Evolutionary conservation across 2,888 invertebrate genomes (phyloP).

Genomic region (Hypomecis punctinalis): DNA sequence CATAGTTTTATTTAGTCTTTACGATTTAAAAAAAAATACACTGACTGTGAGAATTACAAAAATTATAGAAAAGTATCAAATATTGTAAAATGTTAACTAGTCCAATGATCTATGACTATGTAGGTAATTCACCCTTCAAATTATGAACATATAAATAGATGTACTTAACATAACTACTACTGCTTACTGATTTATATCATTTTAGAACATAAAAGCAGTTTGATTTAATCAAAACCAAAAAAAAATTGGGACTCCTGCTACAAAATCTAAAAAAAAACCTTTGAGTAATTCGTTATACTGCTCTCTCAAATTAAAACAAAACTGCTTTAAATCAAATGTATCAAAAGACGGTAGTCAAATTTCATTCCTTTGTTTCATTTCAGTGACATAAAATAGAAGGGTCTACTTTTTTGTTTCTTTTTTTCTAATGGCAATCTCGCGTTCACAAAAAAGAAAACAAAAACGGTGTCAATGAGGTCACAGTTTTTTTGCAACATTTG

Average conservation of each 20-base stretch:
- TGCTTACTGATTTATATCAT: constrained; percentile 25
- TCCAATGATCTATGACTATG: no score
- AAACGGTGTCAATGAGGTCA: constrained; percentile 44
- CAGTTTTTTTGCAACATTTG: constrained; percentile 67
- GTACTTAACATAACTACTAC: constrained; percentile 6
- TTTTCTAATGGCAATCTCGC: constrained; percentile 40
- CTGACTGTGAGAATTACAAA: no score
- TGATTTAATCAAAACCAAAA: constrained; percentile 21
- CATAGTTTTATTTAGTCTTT: no score
- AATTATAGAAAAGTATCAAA: no score
- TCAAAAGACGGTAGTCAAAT: constrained; percentile 76
- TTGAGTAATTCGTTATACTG: constrained; percentile 67
- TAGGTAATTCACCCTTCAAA: constrained; percentile 8
- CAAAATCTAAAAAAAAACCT: constrained; percentile 51
- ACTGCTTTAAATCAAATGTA: constrained; percentile 76
- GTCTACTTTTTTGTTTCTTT: constrained; percentile 37
- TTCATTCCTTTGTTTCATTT: constrained; percentile 76
- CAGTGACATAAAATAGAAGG: constrained; percentile 66
- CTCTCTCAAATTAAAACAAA: constrained; percentile 61
- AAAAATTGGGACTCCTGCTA: constrained; percentile 6
- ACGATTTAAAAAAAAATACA: no score
- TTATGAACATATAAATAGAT: no score
- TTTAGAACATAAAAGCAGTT: constrained; percentile 13
- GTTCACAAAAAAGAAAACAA: constrained; percentile 25
- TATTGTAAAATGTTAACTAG: no score